A percentile compares a stretch with the other conserved stretches of the same genome.
phyloP scores from a whole-genome alignment of 1,140 invertebrate genomes.

The Listronotus oregonensis region DNA sequence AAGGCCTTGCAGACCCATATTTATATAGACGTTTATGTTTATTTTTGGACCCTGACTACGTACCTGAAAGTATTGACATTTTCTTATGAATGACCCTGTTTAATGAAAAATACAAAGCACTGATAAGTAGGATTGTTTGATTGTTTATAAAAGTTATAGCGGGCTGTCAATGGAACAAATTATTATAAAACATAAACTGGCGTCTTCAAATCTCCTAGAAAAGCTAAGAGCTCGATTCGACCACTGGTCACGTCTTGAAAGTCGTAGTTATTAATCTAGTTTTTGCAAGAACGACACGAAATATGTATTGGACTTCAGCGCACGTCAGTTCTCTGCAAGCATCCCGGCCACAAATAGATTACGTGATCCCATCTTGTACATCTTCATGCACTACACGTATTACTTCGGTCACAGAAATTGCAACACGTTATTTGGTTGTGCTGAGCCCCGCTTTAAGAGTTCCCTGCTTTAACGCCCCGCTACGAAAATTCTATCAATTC shows the following conservation, averaged over 20 bases:
- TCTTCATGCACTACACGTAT: conserved; percentile 50
- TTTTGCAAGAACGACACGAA: conserved; percentile 45
- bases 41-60: no score
- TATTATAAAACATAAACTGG: conserved; percentile 5
- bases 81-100: no score
- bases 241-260: conserved; percentile 27
- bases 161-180: conserved; percentile 8
- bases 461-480: conserved; percentile 30
- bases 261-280: conserved; percentile 46
- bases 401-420: conserved; percentile 48
- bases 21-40: no score
- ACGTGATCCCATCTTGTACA: conserved; percentile 51
- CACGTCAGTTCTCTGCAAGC: conserved; percentile 45
- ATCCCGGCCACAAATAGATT: conserved; percentile 51
- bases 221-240: conserved; percentile 20
- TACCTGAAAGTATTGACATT: no score
- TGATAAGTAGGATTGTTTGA: no score
- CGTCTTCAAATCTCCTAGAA: conserved; percentile 17
- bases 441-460: conserved; percentile 22
- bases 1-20: no score
- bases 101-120: no score
- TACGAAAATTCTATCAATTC: conserved; percentile 47
- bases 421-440: conserved; percentile 45
- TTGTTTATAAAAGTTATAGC: background rate
- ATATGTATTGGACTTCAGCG: conserved; percentile 44